Evolutionary conservation across 2,888 invertebrate genomes (phyloP).

Genomic region (Ectemnius lituratus): DNA sequence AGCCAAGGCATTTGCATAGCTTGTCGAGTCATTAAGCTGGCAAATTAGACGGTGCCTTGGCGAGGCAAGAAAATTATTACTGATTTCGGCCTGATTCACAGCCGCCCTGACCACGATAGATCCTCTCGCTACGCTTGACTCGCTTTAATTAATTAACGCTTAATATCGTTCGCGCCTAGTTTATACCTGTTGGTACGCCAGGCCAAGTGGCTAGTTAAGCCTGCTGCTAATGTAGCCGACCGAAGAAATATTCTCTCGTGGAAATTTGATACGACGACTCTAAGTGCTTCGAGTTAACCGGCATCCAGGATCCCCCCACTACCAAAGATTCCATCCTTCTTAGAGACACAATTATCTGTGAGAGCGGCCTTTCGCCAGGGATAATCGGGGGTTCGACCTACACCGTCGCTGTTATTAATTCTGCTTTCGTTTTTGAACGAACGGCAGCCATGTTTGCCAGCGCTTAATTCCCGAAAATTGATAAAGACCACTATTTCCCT

Average conservation of each 20-base stretch:
- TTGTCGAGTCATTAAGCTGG: slow-evolving; percentile 49
- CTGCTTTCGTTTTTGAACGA: not conserved
- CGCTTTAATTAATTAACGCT: slow-evolving; percentile 3
- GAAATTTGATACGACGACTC: slow-evolving; percentile 1
- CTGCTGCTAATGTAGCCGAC: not conserved
- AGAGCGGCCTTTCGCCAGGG: not conserved
- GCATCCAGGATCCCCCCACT: not conserved
- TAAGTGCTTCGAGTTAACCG: not conserved
- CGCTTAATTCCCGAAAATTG: slow-evolving; percentile 39
- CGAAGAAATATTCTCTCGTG: not conserved
- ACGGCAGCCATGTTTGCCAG: not conserved
- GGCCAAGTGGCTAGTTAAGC: not conserved
- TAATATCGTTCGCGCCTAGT: slow-evolving; percentile 1
- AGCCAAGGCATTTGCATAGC: slow-evolving; percentile 48
- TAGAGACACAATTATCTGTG: not conserved
- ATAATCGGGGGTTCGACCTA: slow-evolving; percentile 8
- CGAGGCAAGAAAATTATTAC: slow-evolving; percentile 31
- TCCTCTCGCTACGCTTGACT: not conserved
- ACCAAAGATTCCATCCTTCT: not conserved
- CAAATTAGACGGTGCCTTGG: slow-evolving; percentile 43
- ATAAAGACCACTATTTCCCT: slow-evolving; percentile 23
- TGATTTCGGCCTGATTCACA: slow-evolving; percentile 35
- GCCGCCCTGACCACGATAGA: not conserved
- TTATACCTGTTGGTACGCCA: not conserved
- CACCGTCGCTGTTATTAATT: slow-evolving; percentile 25